Base-by-base conservation (phyloP, 2,797 vertebrate species). In the Trematomus bernacchii region DNA sequence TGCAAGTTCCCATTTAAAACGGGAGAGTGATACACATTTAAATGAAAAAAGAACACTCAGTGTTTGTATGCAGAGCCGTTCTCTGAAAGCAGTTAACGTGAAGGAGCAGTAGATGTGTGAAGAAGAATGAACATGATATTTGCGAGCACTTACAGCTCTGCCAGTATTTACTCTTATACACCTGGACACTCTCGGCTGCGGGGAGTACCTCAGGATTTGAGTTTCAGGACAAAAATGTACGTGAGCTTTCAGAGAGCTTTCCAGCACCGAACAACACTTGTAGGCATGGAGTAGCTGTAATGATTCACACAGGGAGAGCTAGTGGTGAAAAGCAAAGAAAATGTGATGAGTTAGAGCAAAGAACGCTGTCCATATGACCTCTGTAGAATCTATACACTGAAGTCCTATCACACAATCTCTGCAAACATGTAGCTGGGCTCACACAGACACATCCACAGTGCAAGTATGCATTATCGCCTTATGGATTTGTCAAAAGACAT, bases 301-400 rank as follows among this genome's bases (percentile, higher is more conserved):
- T 33, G 43, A 54, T 42, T 73, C 43, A 68, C 47, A 53, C 19
- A 21, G 13, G 21, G 52, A 71, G 51, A 37, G 71, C 9, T 23
- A n/a, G 30, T 23, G 21, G n/a, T 40, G 61, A 51, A 68, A 62
- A 64, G 67, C 44, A 12, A 55, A 72, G 76, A 60, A 23, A 59
- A 58, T 63, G 14, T 68, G 76, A 73, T 74, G 71, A 84, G 66
- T 60, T 40, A 2, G 59, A 81, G 64, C 73, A 89, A 91, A 85
- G 77, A 83, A n/a, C 63, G 6, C 4, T 48, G 70, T 90, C 84
- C 84, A 16, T 42, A 62, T 91, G 91, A 92, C 91, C 88, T 88
- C 73, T 12, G 50, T 44, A 47, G 15, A 70, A 89, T 90, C 85
- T 79, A 66, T 81, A 82, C 47, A 2, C 66, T 30, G 46, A 54